phyloP scores from a whole-genome alignment of 2,113 vertebrate species.

The Oceanodroma tethys region DNA sequence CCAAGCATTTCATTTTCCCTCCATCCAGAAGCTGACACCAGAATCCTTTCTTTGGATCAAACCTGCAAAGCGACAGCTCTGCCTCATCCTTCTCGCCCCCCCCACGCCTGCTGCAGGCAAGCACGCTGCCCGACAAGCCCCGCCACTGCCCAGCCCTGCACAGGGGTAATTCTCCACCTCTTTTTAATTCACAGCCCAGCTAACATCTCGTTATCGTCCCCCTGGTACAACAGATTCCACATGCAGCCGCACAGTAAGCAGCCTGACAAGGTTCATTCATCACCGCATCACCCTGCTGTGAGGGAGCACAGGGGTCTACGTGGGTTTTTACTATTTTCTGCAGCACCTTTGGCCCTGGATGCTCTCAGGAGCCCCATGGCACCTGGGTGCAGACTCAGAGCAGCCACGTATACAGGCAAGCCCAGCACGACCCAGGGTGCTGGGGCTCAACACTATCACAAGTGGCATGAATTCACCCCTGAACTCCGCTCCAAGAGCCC shows the following conservation, averaged over 20 bases:
- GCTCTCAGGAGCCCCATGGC: neutral
- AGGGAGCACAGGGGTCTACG: neutral
- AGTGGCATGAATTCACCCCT: neutral
- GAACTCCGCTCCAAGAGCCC: neutral
- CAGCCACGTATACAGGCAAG: neutral
- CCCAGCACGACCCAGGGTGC: neutral
- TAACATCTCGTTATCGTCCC: neutral
- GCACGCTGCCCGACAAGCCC: neutral
- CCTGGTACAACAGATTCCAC: neutral
- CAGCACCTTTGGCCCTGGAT: neutral
- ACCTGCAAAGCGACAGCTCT: conserved; percentile 68
- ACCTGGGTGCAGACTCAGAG: neutral
- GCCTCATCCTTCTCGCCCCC: neutral
- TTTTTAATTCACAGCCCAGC: neutral
- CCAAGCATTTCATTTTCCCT: conserved; percentile 95
- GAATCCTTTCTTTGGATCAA: conserved; percentile 97
- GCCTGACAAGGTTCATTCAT: neutral
- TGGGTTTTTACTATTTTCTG: neutral
- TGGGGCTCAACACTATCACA: neutral
- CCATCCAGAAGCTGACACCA: conserved; percentile 97
- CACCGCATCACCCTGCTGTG: neutral
- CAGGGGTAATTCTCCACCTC: neutral
- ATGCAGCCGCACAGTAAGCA: neutral
- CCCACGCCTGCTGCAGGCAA: rapidly evolving
- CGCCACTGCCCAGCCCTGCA: neutral